Conservation (phyloP, 2,888 invertebrate genomes). For the Xanthorhoe spadicearia region DNA sequence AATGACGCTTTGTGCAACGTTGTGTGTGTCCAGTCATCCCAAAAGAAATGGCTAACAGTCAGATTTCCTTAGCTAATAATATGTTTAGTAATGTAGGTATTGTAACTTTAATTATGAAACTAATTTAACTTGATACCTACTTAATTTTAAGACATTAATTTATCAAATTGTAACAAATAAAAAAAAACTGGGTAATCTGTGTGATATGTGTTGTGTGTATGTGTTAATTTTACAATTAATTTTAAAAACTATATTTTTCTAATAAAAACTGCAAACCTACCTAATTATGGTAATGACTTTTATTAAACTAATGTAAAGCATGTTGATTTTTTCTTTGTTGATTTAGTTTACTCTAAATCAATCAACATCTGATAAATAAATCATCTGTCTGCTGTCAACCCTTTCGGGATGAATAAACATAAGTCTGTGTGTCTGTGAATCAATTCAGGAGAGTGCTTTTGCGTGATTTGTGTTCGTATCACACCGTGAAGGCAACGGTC, state of each 20-base stretch:
- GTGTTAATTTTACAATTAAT: too few relatives aligned
- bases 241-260: too few relatives aligned
- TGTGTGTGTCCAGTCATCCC: background rate
- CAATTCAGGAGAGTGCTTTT: conserved; percentile 27
- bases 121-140: too few relatives aligned
- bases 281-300: too few relatives aligned
- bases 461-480: conserved; percentile 69
- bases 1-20: conserved; percentile 18
- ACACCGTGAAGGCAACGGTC: conserved; percentile 49
- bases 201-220: too few relatives aligned
- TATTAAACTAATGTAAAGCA: background rate
- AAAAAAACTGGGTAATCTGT: too few relatives aligned
- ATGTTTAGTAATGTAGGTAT: background rate
- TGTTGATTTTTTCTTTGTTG: background rate
- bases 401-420: conserved; percentile 2
- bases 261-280: too few relatives aligned
- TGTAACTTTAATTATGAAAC: background rate
- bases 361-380: background rate
- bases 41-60: background rate
- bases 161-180: too few relatives aligned
- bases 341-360: background rate
- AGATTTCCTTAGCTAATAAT: background rate
- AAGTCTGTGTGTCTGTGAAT: conserved; percentile 12
- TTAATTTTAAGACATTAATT: too few relatives aligned
- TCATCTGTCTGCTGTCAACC: background rate